These are phyloP conservation scores for Automeris io DNA, from an alignment of 2,888 invertebrate genomes.

Conservation along the genomic window DNA sequence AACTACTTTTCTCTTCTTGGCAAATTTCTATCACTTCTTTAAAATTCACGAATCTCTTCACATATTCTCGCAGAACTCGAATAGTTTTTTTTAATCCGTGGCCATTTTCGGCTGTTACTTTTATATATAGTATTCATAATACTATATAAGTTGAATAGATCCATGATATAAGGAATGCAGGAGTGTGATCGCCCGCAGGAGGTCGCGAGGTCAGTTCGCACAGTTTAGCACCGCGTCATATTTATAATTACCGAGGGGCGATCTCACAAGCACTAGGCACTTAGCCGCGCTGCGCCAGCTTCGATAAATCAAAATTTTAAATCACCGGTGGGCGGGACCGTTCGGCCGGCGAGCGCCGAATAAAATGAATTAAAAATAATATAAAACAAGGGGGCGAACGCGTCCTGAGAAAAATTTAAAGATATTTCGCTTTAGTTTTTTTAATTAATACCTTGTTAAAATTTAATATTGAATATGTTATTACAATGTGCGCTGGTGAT, in stretches of 20 bases:
- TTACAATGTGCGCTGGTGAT: slow-evolving; percentile 74
- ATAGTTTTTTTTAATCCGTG: too few relatives aligned
- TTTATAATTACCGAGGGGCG: slow-evolving; percentile 69
- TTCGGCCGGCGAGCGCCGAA: slow-evolving; percentile 67
- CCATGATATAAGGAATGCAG: not conserved
- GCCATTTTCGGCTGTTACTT: too few relatives aligned
- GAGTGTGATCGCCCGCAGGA: slow-evolving; percentile 39
- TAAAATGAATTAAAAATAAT: slow-evolving; percentile 77
- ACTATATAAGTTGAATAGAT: too few relatives aligned
- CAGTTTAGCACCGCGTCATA: slow-evolving; percentile 76
- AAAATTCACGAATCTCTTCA: too few relatives aligned
- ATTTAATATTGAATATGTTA: slow-evolving; percentile 76
- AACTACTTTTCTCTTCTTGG: too few relatives aligned
- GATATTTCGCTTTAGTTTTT: slow-evolving; percentile 76
- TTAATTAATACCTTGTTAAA: slow-evolving; percentile 78
- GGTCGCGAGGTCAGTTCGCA: slow-evolving; percentile 64
- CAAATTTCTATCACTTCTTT: too few relatives aligned
- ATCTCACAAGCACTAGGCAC: slow-evolving; percentile 40
- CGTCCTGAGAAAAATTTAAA: slow-evolving; percentile 74
- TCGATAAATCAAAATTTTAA: slow-evolving; percentile 77
- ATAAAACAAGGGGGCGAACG: slow-evolving; percentile 61
- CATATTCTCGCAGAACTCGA: too few relatives aligned
- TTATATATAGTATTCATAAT: too few relatives aligned
- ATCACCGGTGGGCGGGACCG: slow-evolving; percentile 73
- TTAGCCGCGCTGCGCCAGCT: slow-evolving; percentile 50